Percentiles rank a stretch among this genome's conserved stretches.
phyloP scores from a whole-genome alignment of 2,797 vertebrate genomes.

The Erethizon dorsatum region DNA sequence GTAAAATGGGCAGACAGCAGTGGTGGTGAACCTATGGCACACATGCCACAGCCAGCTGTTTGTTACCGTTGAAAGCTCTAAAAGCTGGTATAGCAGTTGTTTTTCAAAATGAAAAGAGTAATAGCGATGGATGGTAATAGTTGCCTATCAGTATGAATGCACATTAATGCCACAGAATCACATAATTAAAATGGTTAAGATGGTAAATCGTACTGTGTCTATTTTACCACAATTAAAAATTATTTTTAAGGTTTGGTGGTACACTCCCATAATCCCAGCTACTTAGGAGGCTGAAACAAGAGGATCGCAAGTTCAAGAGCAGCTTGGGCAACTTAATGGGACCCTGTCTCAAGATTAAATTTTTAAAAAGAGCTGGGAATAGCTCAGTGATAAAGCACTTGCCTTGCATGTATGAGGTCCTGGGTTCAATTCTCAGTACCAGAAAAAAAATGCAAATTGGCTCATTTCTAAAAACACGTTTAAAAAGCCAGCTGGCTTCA shows the following conservation, averaged over 20 bases:
- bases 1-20: not conserved
- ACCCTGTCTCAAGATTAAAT: not conserved
- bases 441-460: not conserved
- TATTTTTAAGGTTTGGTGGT: not conserved
- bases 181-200: slow-evolving; percentile 2
- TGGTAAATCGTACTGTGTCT: not conserved
- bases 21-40: not conserved
- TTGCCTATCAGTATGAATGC: not conserved
- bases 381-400: not conserved
- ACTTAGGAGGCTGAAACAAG: not conserved
- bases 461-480: slow-evolving; percentile 22
- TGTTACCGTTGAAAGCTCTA: not conserved
- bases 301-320: not conserved
- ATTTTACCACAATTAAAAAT: slow-evolving; percentile 13
- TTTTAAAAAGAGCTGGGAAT: not conserved
- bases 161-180: not conserved
- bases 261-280: not conserved
- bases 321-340: not conserved
- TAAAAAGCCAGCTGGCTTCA: not conserved
- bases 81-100: not conserved
- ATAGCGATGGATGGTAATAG: not conserved
- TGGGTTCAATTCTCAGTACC: not conserved
- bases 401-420: not conserved
- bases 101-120: slow-evolving; percentile 41
- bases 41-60: not conserved